phyloP scores from a whole-genome alignment of 2,888 invertebrate species.

The Drosophila atripex region DNA sequence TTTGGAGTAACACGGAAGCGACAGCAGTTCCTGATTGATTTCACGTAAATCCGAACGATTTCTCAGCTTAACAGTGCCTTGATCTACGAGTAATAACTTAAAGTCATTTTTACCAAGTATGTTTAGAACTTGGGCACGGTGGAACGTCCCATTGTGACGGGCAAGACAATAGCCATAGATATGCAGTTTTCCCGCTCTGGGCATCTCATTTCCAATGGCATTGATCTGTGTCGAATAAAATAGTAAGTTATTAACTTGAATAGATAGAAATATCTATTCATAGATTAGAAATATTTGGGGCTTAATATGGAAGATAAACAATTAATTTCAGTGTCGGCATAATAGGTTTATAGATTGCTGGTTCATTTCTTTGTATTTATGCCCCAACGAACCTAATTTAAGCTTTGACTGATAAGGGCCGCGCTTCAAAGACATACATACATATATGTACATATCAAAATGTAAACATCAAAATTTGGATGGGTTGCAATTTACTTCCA shows the following conservation, averaged over 20 bases:
- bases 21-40: slow-evolving; percentile 38
- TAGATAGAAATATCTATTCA: too few relatives aligned
- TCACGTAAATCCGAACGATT: slow-evolving; percentile 17
- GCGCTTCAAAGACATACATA: too few relatives aligned
- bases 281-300: too few relatives aligned
- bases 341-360: too few relatives aligned
- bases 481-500: too few relatives aligned
- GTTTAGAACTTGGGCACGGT: slow-evolving; percentile 30
- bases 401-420: too few relatives aligned
- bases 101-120: not conserved
- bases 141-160: slow-evolving; percentile 17
- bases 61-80: slow-evolving; percentile 24
- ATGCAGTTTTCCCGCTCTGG: slow-evolving; percentile 3
- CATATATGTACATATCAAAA: too few relatives aligned
- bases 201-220: slow-evolving; percentile 13
- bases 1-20: slow-evolving; percentile 29
- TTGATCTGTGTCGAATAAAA: slow-evolving; percentile 33
- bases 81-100: slow-evolving; percentile 38
- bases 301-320: too few relatives aligned
- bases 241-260: not conserved
- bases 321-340: too few relatives aligned
- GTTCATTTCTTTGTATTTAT: too few relatives aligned
- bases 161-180: slow-evolving; percentile 14
- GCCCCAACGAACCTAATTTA: too few relatives aligned
- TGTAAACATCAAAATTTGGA: too few relatives aligned